These are phyloP conservation scores for Drosophila algonquin DNA, from an alignment of 2,888 invertebrate genomes.

Conservation along the genomic window DNA sequence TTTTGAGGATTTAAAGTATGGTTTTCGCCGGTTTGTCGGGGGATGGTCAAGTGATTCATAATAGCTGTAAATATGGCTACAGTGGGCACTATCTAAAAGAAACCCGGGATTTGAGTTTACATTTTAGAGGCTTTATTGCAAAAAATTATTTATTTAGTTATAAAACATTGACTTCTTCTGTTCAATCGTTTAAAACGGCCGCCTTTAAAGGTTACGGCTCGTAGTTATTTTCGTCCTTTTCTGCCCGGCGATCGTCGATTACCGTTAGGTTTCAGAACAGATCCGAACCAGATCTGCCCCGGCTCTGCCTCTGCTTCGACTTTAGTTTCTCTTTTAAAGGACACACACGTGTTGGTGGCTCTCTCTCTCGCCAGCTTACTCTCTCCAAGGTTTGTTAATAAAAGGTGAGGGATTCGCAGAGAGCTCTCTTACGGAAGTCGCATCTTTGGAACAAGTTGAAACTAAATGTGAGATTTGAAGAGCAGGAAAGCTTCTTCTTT, in stretches of 20 bases:
- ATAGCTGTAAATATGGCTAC: slow-evolving; percentile 46
- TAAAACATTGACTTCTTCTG: too few species aligned
- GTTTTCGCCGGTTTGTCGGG: slow-evolving; percentile 24
- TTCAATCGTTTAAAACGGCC: too few species aligned
- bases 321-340: slow-evolving; percentile 45
- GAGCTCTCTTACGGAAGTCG: neutral
- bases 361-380: slow-evolving; percentile 36
- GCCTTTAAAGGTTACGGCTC: too few species aligned
- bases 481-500: neutral
- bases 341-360: slow-evolving; percentile 59
- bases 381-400: neutral
- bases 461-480: neutral
- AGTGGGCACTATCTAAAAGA: slow-evolving; percentile 34
- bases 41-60: slow-evolving; percentile 43
- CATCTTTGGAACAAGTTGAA: neutral
- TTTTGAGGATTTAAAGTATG: slow-evolving; percentile 38
- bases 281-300: neutral
- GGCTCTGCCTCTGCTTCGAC: neutral
- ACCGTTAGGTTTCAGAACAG: neutral
- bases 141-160: too few species aligned
- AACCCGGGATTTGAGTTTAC: neutral
- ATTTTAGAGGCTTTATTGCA: neutral
- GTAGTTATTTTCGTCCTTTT: neutral
- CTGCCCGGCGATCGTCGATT: neutral
- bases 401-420: neutral